These are phyloP conservation scores for Exocentrus adspersus DNA, from an alignment of 2,888 invertebrate genomes.

Conservation along the genomic window DNA sequence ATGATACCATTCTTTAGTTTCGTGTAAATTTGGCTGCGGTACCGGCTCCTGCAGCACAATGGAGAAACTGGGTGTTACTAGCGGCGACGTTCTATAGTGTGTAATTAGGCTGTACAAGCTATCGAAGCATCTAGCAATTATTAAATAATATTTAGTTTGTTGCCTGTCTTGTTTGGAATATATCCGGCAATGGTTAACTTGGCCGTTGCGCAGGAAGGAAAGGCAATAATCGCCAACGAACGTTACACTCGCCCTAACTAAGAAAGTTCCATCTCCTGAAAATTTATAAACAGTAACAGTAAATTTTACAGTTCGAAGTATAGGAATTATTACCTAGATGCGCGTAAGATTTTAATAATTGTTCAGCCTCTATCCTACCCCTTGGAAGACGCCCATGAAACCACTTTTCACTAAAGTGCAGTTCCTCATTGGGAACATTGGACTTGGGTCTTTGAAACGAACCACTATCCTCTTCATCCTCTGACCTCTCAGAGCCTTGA, in stretches of 20 bases:
- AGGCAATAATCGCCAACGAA: slow-evolving; percentile 96
- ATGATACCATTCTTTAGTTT: slow-evolving; percentile 94
- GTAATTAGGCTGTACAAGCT: slow-evolving; percentile 91
- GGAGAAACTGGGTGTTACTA: slow-evolving; percentile 90
- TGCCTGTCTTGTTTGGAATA: slow-evolving; percentile 90
- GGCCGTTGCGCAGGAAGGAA: slow-evolving; percentile 91
- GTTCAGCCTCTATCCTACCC: slow-evolving; percentile 83
- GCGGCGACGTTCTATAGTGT: slow-evolving; percentile 86
- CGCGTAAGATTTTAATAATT: slow-evolving; percentile 78
- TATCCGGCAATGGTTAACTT: slow-evolving; percentile 92
- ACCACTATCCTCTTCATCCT: slow-evolving; percentile 59
- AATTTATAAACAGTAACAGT: too few relatives aligned
- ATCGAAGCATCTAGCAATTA: slow-evolving; percentile 89
- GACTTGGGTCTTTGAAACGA: slow-evolving; percentile 67
- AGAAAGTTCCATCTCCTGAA: slow-evolving; percentile 89
- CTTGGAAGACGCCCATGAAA: slow-evolving; percentile 89
- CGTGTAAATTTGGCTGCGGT: slow-evolving; percentile 94
- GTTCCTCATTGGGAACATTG: slow-evolving; percentile 83
- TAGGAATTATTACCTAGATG: slow-evolving; percentile 67
- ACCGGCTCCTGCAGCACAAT: slow-evolving; percentile 90
- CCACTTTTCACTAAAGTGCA: slow-evolving; percentile 94
- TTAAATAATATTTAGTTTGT: slow-evolving; percentile 88
- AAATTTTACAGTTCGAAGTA: too few relatives aligned
- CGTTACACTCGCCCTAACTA: slow-evolving; percentile 93
- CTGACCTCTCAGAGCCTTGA: slow-evolving; percentile 55